Base-by-base conservation (phyloP, 53 echinoderm and acorn worm species). In the Antedon mediterranea region DNA sequence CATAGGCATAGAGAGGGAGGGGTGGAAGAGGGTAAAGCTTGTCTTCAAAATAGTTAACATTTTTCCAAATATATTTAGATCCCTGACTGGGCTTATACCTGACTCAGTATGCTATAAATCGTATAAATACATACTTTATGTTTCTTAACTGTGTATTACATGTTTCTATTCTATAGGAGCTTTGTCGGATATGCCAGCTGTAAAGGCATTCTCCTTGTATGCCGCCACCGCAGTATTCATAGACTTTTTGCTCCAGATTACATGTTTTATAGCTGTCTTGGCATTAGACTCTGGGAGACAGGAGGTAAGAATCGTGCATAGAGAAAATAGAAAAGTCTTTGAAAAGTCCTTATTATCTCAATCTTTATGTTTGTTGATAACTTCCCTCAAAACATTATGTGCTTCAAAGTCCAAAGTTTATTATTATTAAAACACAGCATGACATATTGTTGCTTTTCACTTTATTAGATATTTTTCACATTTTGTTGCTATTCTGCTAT, bases 161-260 rank as follows among this genome's bases (percentile, higher is more conserved):
- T 13, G 76, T 76, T 76, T n/a, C 4, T 41, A n/a, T 43, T 31
- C 29, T 28, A 1, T 37, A 92, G 92, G 92, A 81, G 92, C 92
- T 27, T 73, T 89, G 84, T 92, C 92, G 30, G 84, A 33, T 77
- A 92, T 92, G 92, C 92, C 92, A 26, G 92, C 92, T 13, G 92
- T 92, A 30, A 92, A 86, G 33, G 92, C 92, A 13, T 92, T 92
- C 79, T 89, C 91, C 29, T 80, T 89, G 79, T 92, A 92, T 75
- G 89, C 92, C 9, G 89, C 92, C 11, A 78, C 86, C 34, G 92
- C 92, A 26, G 92, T 92, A 8, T 79, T 86, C n/a, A 89, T 91
- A 72, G 88, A 92, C 31, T 92, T 92, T 75, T 37, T 92, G 41
- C 92, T 92, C 15, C 92, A 92, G 32, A 82, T 92, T n/a, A 85